phyloP scores from a whole-genome alignment of 2,113 vertebrate genomes.

The Camelus dromedarius region DNA sequence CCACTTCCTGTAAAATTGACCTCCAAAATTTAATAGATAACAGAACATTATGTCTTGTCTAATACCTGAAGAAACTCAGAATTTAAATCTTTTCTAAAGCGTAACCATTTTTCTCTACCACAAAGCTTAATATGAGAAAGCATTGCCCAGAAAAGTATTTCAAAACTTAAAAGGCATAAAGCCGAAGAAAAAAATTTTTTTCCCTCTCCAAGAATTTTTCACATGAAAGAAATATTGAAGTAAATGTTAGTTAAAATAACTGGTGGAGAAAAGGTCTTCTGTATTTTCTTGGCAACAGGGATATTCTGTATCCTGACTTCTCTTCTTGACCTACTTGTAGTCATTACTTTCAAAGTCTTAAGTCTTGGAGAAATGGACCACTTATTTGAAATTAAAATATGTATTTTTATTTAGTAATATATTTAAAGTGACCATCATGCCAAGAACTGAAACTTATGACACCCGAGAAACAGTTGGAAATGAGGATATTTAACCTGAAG shows the following conservation, averaged over 20 bases:
- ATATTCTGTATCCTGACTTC: slow-evolving; percentile 42
- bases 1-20: slow-evolving; percentile 4
- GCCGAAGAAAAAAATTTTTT: not conserved
- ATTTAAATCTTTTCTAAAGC: slow-evolving; percentile 63
- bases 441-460: slow-evolving; percentile 15
- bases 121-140: slow-evolving; percentile 30
- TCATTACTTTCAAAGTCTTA: slow-evolving; percentile 34
- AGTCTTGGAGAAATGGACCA: not conserved
- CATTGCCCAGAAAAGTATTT: slow-evolving; percentile 41
- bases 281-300: slow-evolving; percentile 29
- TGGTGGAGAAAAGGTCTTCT: slow-evolving; percentile 9
- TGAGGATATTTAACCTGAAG: not conserved
- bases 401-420: not conserved
- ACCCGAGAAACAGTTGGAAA: not conserved
- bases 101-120: not conserved
- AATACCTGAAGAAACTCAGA: slow-evolving; percentile 78
- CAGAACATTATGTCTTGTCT: slow-evolving; percentile 4
- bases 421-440: not conserved
- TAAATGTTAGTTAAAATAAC: slow-evolving; percentile 59
- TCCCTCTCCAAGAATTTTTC: slow-evolving; percentile 21
- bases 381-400: slow-evolving; percentile 27
- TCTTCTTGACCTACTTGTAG: slow-evolving; percentile 32
- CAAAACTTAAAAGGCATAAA: slow-evolving; percentile 47
- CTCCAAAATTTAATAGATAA: slow-evolving; percentile 43
- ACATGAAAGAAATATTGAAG: slow-evolving; percentile 34